A percentile compares a stretch with the other conserved stretches of the same genome.
phyloP scores from a whole-genome alignment of 2,113 vertebrate species.

The Uria aalge region DNA sequence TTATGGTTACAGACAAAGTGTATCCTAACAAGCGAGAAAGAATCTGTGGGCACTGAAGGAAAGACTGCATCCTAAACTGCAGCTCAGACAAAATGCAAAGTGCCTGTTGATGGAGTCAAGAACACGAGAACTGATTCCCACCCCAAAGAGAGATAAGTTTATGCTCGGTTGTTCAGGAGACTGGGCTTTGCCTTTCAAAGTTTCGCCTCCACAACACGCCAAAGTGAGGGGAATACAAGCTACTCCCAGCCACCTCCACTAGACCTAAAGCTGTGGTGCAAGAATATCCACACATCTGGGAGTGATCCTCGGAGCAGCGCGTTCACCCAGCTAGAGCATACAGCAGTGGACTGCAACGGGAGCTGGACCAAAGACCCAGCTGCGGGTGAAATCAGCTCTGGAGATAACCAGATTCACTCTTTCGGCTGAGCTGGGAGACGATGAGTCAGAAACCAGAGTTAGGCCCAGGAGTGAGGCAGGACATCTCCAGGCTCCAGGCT shows the following conservation, averaged over 20 bases:
- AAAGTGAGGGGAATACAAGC: neutral
- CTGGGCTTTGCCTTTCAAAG: neutral
- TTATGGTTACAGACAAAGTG: neutral
- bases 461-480: neutral
- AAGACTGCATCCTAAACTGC: neutral
- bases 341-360: neutral
- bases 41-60: neutral
- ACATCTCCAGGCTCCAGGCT: neutral
- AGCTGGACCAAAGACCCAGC: neutral
- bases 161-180: neutral
- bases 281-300: neutral
- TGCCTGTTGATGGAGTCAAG: neutral
- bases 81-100: neutral
- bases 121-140: neutral
- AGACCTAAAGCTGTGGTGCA: neutral
- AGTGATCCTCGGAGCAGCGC: neutral
- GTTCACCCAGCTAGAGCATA: fast-evolving
- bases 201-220: neutral
- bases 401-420: neutral
- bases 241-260: neutral
- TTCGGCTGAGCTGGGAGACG: neutral
- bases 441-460: neutral
- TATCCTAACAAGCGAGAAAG: neutral
- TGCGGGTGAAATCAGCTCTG: neutral
- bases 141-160: neutral